A percentile compares a stretch with the other conserved stretches of the same genome.
These are phyloP conservation scores for Horisme vitalbata DNA, from an alignment of 2,888 invertebrate genomes.

Conservation along the genomic window DNA sequence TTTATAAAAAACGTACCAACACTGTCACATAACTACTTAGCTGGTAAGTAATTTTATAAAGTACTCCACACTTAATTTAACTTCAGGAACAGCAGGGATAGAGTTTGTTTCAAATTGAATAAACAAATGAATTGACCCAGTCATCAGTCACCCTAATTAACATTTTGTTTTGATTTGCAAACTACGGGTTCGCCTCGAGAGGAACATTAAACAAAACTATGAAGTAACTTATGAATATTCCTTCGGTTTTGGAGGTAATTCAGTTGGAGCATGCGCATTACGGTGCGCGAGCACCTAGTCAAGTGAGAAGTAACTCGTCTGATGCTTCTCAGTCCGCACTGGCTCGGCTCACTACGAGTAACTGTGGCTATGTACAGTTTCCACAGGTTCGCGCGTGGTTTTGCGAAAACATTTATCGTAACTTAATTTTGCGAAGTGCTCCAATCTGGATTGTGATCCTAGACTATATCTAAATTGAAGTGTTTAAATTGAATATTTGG, in stretches of 20 bases:
- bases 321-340: conserved; percentile 51
- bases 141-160: conserved; percentile 20
- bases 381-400: conserved; percentile 32
- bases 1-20: no score
- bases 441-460: not conserved
- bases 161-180: conserved; percentile 49
- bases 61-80: no score
- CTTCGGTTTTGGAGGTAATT: conserved; percentile 67
- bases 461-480: no score
- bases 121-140: conserved; percentile 19
- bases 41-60: no score
- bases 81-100: not conserved
- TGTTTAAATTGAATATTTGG: no score
- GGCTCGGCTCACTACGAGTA: conserved; percentile 34
- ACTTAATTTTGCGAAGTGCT: conserved; percentile 4
- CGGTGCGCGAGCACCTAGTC: conserved; percentile 51
- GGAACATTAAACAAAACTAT: conserved; percentile 70
- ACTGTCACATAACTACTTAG: no score
- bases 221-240: conserved; percentile 76
- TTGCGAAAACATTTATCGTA: conserved; percentile 12
- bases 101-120: conserved; percentile 15
- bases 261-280: conserved; percentile 63
- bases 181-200: conserved; percentile 40
- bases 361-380: conserved; percentile 37
- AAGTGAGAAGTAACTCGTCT: conserved; percentile 75